Base-by-base conservation (phyloP, 2,113 vertebrate species). In the Egretta garzetta region DNA sequence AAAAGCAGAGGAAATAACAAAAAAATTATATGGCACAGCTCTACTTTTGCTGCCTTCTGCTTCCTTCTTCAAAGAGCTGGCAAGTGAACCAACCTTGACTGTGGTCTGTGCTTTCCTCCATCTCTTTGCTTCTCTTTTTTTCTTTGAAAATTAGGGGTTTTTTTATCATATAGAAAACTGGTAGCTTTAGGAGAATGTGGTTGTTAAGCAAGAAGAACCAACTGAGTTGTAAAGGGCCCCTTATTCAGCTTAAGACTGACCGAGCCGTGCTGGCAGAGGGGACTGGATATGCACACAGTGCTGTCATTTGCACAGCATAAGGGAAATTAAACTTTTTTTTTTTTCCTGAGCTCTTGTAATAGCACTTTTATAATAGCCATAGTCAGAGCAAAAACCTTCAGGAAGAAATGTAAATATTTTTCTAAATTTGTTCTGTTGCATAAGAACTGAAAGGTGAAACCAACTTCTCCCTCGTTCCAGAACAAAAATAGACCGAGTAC, bases 331-430 rank as follows among this genome's bases (percentile, higher is more conserved):
- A 53, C 17, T 8, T 35, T 37, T 74, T 84, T 74, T 81, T 82
- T 84, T 74, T 81, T 80, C 84, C 59, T 45, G 32, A 63, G 52
- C n/a, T 91, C 23, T 89, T 92, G 72, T 86, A 96, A 37, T 11
- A 72, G 56, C 15, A 53, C 64, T 87, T 93, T 85, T 79, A 64
- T 89, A 86, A 91, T 67, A 84, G 45, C 30, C 43, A 52, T 22
- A 92, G 33, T 75, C 66, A 80, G 80, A 92, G 70, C 56, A 95
- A 91, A 92, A 92, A 16, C 68, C 60, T 95, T 79, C 68, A 47
- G 47, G 60, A 83, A 84, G 94, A 90, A 94, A 96, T 84, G 86
- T 89, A 93, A 95, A 96, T 35, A 76, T 86, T 94, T 96, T 92
- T 43, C 47, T 80, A 92, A 84, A 92, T 92, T 81, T 81, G 27